These are phyloP conservation scores for Turnix velox DNA, from an alignment of 2,113 vertebrate genomes.

Conservation along the genomic window DNA sequence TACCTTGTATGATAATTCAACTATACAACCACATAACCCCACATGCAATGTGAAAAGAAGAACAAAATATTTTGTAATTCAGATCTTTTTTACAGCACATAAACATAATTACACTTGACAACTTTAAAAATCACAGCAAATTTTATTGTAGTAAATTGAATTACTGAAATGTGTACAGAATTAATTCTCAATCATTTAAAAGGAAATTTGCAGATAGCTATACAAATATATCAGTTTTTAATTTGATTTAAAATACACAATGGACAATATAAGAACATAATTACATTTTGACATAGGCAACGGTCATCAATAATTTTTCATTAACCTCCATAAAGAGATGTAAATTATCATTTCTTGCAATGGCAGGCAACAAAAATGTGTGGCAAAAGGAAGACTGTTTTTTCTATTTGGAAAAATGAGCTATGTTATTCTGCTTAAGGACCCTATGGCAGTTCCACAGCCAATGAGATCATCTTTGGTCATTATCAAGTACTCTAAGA, in stretches of 20 bases:
- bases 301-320: background rate
- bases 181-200: background rate
- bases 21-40: background rate
- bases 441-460: background rate
- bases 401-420: background rate
- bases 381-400: background rate
- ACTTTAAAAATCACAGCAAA: background rate
- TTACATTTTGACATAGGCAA: background rate
- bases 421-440: background rate
- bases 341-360: background rate
- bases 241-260: background rate
- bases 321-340: background rate
- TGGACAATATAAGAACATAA: background rate
- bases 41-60: background rate
- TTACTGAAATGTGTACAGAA: background rate
- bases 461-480: background rate
- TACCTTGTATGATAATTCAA: background rate
- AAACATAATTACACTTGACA: background rate
- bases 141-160: background rate
- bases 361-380: background rate
- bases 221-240: background rate
- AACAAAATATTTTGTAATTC: background rate
- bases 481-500: background rate
- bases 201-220: background rate
- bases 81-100: background rate